Conservation (phyloP, 2,113 vertebrate genomes). For the Phylloscopus whistleri region DNA sequence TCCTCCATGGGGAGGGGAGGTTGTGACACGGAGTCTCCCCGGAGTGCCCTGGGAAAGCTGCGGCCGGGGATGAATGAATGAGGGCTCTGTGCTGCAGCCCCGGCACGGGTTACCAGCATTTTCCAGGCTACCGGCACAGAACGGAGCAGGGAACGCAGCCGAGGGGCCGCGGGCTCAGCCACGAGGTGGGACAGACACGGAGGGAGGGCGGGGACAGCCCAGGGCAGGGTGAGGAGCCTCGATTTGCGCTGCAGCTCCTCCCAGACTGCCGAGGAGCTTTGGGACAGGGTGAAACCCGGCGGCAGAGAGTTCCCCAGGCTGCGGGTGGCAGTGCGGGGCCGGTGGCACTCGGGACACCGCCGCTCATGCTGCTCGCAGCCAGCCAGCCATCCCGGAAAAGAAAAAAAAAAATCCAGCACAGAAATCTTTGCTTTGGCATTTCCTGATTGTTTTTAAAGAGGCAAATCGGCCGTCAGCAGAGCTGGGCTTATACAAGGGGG, state of each 20-base stretch:
- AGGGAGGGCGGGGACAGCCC: not conserved
- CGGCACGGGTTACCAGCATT: not conserved
- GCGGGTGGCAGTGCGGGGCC: not conserved
- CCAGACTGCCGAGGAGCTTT: accelerated
- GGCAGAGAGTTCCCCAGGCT: not conserved
- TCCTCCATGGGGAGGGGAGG: not conserved
- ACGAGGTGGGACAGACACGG: not conserved
- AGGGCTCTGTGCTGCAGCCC: not conserved
- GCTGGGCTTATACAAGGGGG: not conserved
- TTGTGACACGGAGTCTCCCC: not conserved
- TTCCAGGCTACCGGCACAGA: not conserved
- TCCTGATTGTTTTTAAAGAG: not conserved
- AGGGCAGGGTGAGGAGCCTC: accelerated
- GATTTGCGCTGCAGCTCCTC: accelerated
- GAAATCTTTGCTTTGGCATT: not conserved
- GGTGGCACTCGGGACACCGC: not conserved
- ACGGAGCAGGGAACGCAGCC: not conserved
- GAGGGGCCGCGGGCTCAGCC: not conserved
- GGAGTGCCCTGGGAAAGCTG: not conserved
- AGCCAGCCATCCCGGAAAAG: not conserved
- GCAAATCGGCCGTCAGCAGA: not conserved
- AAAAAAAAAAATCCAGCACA: not conserved
- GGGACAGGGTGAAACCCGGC: accelerated
- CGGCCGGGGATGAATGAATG: not conserved
- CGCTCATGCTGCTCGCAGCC: not conserved